Percentiles rank a stretch among this genome's conserved stretches.
Conservation (phyloP, 1,140 invertebrate genomes). For the Bombus polaris region DNA sequence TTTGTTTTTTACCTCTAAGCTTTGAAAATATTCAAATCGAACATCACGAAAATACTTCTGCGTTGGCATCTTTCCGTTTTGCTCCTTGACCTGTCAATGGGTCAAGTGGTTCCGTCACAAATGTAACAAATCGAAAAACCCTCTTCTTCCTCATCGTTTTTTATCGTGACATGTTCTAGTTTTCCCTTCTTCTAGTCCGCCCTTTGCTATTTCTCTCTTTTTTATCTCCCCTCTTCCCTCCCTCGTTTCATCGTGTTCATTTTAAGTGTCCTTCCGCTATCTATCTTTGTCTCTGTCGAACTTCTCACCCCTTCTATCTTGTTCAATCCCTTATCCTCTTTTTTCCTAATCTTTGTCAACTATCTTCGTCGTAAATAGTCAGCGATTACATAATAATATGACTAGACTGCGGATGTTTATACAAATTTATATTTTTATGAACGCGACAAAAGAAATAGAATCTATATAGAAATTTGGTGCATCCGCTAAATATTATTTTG, state of each 20-base stretch:
- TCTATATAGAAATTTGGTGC: no score
- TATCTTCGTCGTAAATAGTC: background rate
- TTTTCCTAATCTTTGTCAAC: background rate
- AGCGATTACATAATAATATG: conserved; percentile 8
- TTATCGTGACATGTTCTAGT: conserved; percentile 37
- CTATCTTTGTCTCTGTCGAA: conserved; percentile 3
- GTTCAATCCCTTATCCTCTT: background rate
- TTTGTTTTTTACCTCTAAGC: background rate
- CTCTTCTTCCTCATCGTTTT: conserved; percentile 36
- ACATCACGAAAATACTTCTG: background rate
- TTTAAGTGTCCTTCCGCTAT: conserved; percentile 25
- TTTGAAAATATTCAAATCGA: background rate
- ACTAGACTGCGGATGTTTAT: no score
- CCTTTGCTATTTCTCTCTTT: conserved; percentile 5
- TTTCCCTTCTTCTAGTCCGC: conserved; percentile 25
- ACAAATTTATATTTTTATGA: no score
- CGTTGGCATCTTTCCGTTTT: conserved; percentile 29
- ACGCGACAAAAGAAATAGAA: no score
- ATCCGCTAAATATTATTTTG: no score
- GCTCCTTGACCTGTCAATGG: conserved; percentile 39
- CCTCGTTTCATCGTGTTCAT: conserved; percentile 27
- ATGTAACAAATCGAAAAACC: conserved; percentile 55
- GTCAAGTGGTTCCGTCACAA: conserved; percentile 42
- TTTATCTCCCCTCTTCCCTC: background rate
- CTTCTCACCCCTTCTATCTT: background rate